Percentiles rank a stretch among this genome's conserved stretches.
Conservation (phyloP, 2,888 invertebrate species). For the Leptinotarsa rubiginosa region DNA sequence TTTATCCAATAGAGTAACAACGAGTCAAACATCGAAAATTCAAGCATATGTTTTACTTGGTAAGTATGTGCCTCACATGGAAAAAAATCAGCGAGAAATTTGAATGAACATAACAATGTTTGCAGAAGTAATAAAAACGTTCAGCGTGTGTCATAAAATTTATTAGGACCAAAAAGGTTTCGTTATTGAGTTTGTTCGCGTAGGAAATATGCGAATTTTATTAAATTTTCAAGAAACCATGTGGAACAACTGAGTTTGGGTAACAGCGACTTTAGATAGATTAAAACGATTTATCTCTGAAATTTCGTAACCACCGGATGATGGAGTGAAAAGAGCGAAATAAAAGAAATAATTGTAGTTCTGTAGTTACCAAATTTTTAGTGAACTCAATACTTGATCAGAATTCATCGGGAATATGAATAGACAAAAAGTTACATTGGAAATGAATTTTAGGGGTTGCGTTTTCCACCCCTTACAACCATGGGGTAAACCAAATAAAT, state of each 20-base stretch:
- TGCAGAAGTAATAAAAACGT: slow-evolving; percentile 54
- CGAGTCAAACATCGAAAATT: background rate
- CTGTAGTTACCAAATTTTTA: no score
- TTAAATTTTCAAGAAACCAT: slow-evolving; percentile 60
- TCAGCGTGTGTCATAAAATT: slow-evolving; percentile 56
- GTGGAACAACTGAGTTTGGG: slow-evolving; percentile 55
- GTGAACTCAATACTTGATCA: no score
- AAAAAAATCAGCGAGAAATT: slow-evolving; percentile 39
- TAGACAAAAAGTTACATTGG: no score
- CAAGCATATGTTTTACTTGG: background rate
- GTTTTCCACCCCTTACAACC: no score
- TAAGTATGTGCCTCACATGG: slow-evolving; percentile 32
- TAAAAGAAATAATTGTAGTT: no score
- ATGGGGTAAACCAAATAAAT: no score
- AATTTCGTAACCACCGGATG: background rate
- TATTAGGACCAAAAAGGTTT: slow-evolving; percentile 58
- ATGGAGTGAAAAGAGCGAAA: background rate
- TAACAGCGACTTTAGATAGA: slow-evolving; percentile 39
- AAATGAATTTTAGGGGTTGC: no score
- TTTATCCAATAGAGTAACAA: background rate
- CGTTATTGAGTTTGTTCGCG: slow-evolving; percentile 57
- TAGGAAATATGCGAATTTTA: slow-evolving; percentile 58
- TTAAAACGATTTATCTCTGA: slow-evolving; percentile 11
- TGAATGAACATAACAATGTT: slow-evolving; percentile 46
- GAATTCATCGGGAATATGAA: no score